Base-by-base conservation (phyloP, 2,888 invertebrate genomes). In the Lithosia quadra region DNA sequence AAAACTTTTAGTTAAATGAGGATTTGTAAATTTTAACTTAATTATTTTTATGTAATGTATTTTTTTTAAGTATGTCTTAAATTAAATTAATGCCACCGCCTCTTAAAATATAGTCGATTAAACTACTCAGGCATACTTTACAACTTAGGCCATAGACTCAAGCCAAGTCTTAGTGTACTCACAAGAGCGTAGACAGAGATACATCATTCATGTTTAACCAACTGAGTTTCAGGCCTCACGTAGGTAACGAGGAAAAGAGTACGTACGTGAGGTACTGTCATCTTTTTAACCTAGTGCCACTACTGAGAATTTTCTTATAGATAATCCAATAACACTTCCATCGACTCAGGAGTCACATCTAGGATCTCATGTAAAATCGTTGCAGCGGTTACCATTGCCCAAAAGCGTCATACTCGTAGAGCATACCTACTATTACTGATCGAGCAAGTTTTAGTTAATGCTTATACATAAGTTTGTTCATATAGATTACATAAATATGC, bases 1-100 rank as follows among this genome's bases (percentile, higher is more conserved):
- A 71, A 82, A 82, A 86, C 83, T 85, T 85, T 87, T 86, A 86
- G 86, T 80, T 86, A 83, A 85, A 72, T 65, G 65, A 72, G 83
- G 81, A 83, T 73, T 75, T 80, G 67, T 74, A 67, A 65, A 71
- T 76, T 82, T 71, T n/a, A n/a, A n/a, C n/a, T n/a, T n/a, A n/a
- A n/a, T n/a, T n/a, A n/a, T n/a, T n/a, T n/a, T n/a, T n/a, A n/a
- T n/a, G n/a, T n/a, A n/a, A n/a, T n/a, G n/a, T n/a, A n/a, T n/a
- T n/a, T n/a, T n/a, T n/a, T n/a, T n/a, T n/a, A n/a, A n/a, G n/a
- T n/a, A n/a, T n/a, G n/a, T n/a, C n/a, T n/a, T n/a, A n/a, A n/a
- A n/a, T n/a, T n/a, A n/a, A n/a, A 43, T 43, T 43, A 43, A 43
- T 18, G 18, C 5, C 7, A 5, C n/a, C n/a, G n/a, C n/a, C n/a